A percentile compares a stretch with the other conserved stretches of the same genome.
Evolutionary conservation across 2,113 vertebrate species (phyloP).

Genomic region (Cryptomyrus ogoouensis): DNA sequence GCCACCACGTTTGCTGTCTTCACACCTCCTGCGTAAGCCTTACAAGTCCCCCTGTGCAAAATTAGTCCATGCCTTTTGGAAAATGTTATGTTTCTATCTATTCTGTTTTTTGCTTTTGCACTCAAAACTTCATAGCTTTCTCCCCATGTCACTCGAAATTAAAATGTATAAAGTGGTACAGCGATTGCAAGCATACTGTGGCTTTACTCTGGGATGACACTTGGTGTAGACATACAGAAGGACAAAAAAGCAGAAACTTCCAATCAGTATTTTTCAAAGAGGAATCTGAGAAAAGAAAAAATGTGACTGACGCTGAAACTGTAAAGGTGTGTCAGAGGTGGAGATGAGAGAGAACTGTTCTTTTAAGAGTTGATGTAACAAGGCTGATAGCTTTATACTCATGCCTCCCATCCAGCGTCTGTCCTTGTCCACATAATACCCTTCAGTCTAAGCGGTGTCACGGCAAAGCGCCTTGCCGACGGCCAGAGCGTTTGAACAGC

Average conservation of each 20-base stretch:
- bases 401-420: background rate
- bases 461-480: background rate
- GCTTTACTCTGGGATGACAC: background rate
- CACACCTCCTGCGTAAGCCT: background rate
- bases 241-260: background rate
- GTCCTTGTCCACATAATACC: slow-evolving; percentile 3
- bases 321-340: background rate
- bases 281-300: background rate
- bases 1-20: background rate
- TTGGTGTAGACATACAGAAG: background rate
- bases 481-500: background rate
- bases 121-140: background rate
- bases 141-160: background rate
- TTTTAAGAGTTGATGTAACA: background rate
- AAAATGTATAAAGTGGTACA: background rate
- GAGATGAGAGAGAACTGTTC: background rate
- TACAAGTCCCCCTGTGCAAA: background rate
- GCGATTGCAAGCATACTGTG: background rate
- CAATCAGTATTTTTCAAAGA: background rate
- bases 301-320: background rate
- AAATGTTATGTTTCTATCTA: background rate
- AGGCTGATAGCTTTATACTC: background rate
- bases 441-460: background rate
- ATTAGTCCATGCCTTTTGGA: slow-evolving; percentile 12
- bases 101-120: background rate